Percentiles rank a stretch among this genome's conserved stretches.
Evolutionary conservation across 2,888 invertebrate species (phyloP).

Genomic region (Eutolmus rufibarbis): DNA sequence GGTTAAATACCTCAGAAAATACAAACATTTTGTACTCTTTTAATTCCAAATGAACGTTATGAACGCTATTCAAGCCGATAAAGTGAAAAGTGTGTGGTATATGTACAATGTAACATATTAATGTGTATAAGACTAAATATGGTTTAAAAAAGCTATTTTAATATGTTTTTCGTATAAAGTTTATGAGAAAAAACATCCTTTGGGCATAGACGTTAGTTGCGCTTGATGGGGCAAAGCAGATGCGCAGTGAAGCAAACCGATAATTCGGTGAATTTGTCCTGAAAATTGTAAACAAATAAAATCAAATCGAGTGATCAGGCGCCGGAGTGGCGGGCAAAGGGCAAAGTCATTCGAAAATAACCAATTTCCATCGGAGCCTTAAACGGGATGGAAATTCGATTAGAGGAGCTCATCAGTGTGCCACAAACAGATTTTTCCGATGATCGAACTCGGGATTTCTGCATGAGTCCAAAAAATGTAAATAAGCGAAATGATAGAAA

Average conservation of each 20-base stretch:
- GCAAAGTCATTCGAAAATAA: not conserved
- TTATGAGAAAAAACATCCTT: not conserved
- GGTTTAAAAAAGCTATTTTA: not conserved
- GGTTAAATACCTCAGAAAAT: no score
- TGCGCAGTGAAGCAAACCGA: not conserved
- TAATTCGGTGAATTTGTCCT: not conserved
- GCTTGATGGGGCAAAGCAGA: not conserved
- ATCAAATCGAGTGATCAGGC: not conserved
- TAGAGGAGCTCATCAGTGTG: slow-evolving; percentile 25
- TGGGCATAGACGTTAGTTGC: not conserved
- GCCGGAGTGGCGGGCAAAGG: not conserved
- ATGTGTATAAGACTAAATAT: no score
- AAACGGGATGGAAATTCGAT: slow-evolving; percentile 25
- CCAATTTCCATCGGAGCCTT: not conserved
- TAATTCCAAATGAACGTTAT: no score
- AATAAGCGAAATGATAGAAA: slow-evolving; percentile 24
- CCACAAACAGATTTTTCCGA: not conserved
- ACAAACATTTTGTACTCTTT: no score
- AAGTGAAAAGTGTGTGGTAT: no score
- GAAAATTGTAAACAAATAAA: slow-evolving; percentile 3
- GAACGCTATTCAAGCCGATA: no score
- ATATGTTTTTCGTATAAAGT: not conserved
- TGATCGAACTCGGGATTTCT: not conserved
- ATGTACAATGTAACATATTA: no score
- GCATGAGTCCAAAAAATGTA: slow-evolving; percentile 12